Base-by-base conservation (phyloP, 2,113 vertebrate genomes). In the Calonectris borealis region DNA sequence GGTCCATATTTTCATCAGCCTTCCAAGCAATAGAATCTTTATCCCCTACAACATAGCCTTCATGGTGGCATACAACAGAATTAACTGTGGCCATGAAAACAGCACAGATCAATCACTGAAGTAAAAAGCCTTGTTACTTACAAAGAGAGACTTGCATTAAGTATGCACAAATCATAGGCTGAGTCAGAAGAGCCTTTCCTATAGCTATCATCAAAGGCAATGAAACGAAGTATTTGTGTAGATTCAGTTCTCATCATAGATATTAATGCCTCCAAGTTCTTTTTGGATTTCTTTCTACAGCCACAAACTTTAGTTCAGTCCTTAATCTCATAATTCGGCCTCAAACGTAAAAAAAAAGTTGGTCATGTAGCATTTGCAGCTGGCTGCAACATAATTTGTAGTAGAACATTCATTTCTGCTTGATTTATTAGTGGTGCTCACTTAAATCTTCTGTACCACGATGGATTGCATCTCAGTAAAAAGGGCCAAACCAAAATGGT, bases 401-500 rank as follows among this genome's bases (percentile, higher is more conserved):
- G 69, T 29, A 93, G 89, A 94, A 73, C 57, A 68, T 93, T 89
- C 21, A 79, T 95, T 96, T 89, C 16, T 4, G 34, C 64, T 93
- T 95, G 91, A 94, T 95, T 95, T 94, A 94, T 91, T 86, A 93
- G 66, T 84, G 75, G 81, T 75, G 75, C 75, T 90, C 88, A 73
- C 95, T 90, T 94, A 90, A 92, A 95, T 78, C 83, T 93, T 86
- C 83, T 71, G 81, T 48, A 72, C 60, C 82, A 94, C 5, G 18
- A 91, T 81, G 60, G 93, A 94, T 92, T 94, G 78, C 81, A 64
- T 73, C 76, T 95, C 89, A 78, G 89, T 71, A 90, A 87, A 96
- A 95, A 93, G 86, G 86, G 89, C 89, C 93, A 95, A 95, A 91
- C 71, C 81, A 91, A 95, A 94, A 94, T 90, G 89, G 84, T 90